A percentile compares a stretch with the other conserved stretches of the same genome.
These are phyloP conservation scores for Thymallus thymallus DNA, from an alignment of 2,113 vertebrate species.

Conservation along the genomic window DNA sequence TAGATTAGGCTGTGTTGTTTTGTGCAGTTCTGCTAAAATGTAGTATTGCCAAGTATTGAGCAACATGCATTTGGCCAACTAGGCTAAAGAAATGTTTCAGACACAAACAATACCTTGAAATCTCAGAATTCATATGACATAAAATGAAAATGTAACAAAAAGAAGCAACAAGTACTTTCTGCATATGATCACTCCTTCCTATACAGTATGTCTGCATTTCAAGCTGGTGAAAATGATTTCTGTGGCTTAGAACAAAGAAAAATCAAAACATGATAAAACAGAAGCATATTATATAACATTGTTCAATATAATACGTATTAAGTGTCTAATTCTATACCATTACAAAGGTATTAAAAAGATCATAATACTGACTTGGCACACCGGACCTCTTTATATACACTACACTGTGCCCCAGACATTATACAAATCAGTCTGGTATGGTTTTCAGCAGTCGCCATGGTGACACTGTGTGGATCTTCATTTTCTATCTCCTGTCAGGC, in stretches of 20 bases:
- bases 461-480: constrained; percentile 17
- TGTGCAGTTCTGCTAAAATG: not conserved
- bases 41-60: too few relatives aligned
- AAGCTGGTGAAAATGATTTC: constrained; percentile 28
- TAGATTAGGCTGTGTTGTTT: too few relatives aligned
- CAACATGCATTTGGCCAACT: not conserved
- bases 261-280: constrained; percentile 23
- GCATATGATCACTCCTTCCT: not conserved
- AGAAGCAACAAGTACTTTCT: not conserved
- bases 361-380: constrained; percentile 52
- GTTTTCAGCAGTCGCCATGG: constrained; percentile 16
- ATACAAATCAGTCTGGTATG: not conserved
- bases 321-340: not conserved
- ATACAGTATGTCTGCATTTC: constrained; percentile 6
- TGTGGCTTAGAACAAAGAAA: constrained; percentile 39
- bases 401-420: constrained; percentile 13
- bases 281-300: constrained; percentile 34
- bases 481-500: constrained; percentile 7
- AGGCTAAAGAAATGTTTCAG: not conserved
- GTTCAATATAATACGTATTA: constrained; percentile 39
- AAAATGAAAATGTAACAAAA: not conserved
- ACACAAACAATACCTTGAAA: not conserved
- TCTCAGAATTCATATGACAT: not conserved
- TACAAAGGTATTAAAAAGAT: constrained; percentile 56
- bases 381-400: constrained; percentile 14